A percentile compares a stretch with the other conserved stretches of the same genome.
Conservation (phyloP, 2,888 invertebrate species). For the Eucera pruinosa region DNA sequence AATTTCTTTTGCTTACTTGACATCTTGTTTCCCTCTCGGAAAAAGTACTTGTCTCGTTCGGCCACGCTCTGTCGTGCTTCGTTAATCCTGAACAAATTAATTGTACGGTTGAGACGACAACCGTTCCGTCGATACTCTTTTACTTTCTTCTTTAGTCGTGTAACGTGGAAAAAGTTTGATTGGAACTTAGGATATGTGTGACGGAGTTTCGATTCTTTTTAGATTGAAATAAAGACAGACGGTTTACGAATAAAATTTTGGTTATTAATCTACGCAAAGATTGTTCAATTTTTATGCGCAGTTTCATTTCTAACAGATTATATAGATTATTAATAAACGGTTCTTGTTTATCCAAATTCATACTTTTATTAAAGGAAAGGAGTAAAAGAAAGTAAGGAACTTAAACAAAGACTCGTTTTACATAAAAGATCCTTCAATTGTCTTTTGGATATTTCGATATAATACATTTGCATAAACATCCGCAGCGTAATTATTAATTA, state of each 20-base stretch:
- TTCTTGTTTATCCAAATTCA: too few species aligned
- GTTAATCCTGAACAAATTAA: conserved; percentile 56
- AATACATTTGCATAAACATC: too few species aligned
- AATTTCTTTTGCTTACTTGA: conserved; percentile 47
- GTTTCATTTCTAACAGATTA: neutral
- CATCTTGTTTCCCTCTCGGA: conserved; percentile 45
- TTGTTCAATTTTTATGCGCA: neutral
- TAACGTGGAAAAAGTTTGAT: neutral
- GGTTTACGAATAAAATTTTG: too few species aligned
- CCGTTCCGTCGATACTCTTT: neutral
- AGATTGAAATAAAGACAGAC: neutral
- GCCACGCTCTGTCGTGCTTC: conserved; percentile 39
- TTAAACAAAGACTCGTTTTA: too few species aligned
- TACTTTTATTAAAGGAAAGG: too few species aligned
- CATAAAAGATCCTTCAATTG: too few species aligned
- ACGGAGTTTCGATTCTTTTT: neutral
- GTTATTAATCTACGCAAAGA: too few species aligned
- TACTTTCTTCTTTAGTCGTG: neutral
- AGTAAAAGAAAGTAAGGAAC: too few species aligned
- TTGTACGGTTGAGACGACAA: conserved; percentile 39
- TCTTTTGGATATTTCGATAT: too few species aligned
- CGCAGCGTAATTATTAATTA: too few species aligned
- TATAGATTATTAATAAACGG: too few species aligned
- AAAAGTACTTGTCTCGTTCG: conserved; percentile 35
- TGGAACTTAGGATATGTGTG: neutral